Base-by-base conservation (phyloP, 2,113 vertebrate genomes). In the Lutjanus erythropterus region DNA sequence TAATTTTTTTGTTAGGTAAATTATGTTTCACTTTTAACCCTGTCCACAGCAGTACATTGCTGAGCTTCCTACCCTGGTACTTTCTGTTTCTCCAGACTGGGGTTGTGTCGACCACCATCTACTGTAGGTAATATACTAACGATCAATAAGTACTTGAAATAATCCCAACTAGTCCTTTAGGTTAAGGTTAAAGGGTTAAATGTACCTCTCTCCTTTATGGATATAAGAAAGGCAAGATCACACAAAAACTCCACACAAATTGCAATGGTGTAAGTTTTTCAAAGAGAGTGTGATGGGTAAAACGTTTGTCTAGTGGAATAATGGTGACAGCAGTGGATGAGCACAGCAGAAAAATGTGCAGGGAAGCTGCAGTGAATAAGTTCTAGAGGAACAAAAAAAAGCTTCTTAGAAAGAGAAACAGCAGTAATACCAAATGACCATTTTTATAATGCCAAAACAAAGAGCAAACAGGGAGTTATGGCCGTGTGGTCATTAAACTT, bases 391-490 rank as follows among this genome's bases (percentile, higher is more conserved):
- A 37, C 31, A 68, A n/a, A 41, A 42, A 41, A 42, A n/a, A 11
- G n/a, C 35, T 23, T 55, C 44, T 53, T 46, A 16, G 39, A 41
- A 46, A 66, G 9, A 61, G 62, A 69, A 29, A 33, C 12, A 31
- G 37, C 70, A 18, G 69, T 35, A 29, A 56, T 7, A 44, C 31
- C 41, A 39, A 53, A 67, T 76, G 50, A 59, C 9, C 21, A 59
- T 21, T 84, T n/a, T 61, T 59, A 73, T 50, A 53, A 80, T 42
- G 69, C 25, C 49, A 65, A 81, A 81, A 66, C 71, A 61, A 67
- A 75, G 60, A 59, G 46, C 5, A 2, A 50, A 33, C 64, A 15
- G 46, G 41, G 64, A 65, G 59, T 78, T 78, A 66, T 50, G 73
- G 69, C 66, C 11, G n/a, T 11, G 3, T 3, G 33, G 67, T 71